Evolutionary conservation across 2,113 vertebrate species (phyloP), one percentile per base, ranked within the genome.

Genomic region (Pelvicachromis taeniatus): DNA sequence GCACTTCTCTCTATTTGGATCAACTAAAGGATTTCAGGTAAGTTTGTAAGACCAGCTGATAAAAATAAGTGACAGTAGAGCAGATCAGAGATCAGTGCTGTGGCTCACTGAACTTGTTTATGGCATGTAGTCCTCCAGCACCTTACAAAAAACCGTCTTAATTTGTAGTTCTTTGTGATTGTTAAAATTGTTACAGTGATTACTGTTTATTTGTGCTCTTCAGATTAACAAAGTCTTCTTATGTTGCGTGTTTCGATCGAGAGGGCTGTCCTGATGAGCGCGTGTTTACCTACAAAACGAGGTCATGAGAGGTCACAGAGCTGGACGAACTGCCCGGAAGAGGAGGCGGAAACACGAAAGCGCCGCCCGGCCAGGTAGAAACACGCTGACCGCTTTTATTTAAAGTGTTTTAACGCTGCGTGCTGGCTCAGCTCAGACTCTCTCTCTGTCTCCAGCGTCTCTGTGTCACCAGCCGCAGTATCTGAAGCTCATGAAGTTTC

Each of bases 401-500:
- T 4, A 45, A 35, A 38, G 19, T 14, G 48, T 65, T 13, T 48
- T 38, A 2, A n/a, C n/a, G 13, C 23, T 68, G 10, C 26, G 0
- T 11, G 68, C 29, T 65, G 68, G 33, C 17, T 33, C 13, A 6
- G 17, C 48, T 70, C 42, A 26, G n/a, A 26, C 33, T 13, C 1
- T 54, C 23, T 9, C 4, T 54, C 4, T 52, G 3, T 61, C 3
- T 52, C 42, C 84, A 99, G 98, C 95, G 13, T 97, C 93, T 81
- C 94, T 97, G 61, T 95, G 96, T 89, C 93, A 96, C 63, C 95
- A 96, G 87, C 84, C 31, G 9, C 95, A 94, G 82, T 98, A 96
- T 9, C 95, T 98, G 91, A 89, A 92, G 35, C 95, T 99, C 58
- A 94, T 93, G 91, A 98, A 89, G 83, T 99, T 98, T 96, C 93